Percentiles rank a stretch among this genome's conserved stretches.
Evolutionary conservation across 2,113 vertebrate genomes (phyloP).

Genomic region (Otolemur garnettii): DNA sequence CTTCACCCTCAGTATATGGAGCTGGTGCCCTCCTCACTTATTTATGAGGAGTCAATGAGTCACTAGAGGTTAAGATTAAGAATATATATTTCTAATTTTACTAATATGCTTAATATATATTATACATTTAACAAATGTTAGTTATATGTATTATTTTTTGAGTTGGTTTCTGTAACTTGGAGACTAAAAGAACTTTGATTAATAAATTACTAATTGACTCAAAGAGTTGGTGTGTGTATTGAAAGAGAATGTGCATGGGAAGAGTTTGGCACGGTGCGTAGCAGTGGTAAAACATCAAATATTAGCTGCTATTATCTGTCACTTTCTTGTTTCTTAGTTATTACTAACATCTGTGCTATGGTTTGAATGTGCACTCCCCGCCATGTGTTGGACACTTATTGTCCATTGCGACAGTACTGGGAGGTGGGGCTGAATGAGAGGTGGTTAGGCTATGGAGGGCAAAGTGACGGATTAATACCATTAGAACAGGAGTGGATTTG

Average conservation of each 20-base stretch:
- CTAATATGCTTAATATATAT: not conserved
- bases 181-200: conserved; percentile 8
- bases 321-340: conserved; percentile 5
- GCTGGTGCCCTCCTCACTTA: not conserved
- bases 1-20: too few relatives aligned
- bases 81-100: not conserved
- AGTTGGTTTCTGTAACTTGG: not conserved
- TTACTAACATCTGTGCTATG: not conserved
- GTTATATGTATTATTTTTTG: not conserved
- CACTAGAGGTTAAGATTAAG: not conserved
- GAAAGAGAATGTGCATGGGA: conserved; percentile 17
- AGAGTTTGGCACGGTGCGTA: not conserved
- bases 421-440: not conserved
- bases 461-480: not conserved
- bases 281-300: not conserved
- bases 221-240: not conserved
- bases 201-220: not conserved
- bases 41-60: not conserved
- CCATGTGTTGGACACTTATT: not conserved
- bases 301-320: not conserved
- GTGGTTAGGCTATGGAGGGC: too few relatives aligned
- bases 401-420: not conserved
- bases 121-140: not conserved
- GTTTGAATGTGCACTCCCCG: not conserved
- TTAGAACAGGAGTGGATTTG: not conserved